These are phyloP conservation scores for Scaptomyza reducta DNA, from an alignment of 2,888 invertebrate species.

Conservation along the genomic window DNA sequence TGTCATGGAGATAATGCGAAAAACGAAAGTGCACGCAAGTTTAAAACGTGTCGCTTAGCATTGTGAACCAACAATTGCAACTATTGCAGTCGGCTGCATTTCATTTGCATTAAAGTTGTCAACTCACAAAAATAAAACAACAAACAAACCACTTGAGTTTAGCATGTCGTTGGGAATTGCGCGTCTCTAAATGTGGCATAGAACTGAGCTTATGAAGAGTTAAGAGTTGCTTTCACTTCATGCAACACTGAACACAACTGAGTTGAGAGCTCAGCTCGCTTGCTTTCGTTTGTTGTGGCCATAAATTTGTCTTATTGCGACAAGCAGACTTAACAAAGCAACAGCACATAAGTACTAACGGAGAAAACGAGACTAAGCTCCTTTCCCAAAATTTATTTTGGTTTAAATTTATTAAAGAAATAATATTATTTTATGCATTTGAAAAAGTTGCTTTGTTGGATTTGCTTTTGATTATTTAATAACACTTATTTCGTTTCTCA, in stretches of 20 bases:
- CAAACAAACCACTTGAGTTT: conserved; percentile 32
- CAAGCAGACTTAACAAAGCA: neutral
- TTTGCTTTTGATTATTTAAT: too few relatives aligned
- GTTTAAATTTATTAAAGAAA: too few relatives aligned
- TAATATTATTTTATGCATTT: too few relatives aligned
- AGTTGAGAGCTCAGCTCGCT: neutral
- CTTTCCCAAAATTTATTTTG: neutral
- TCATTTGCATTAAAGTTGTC: conserved; percentile 68
- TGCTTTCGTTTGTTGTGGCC: neutral
- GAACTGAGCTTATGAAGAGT: conserved; percentile 31
- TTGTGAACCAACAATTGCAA: conserved; percentile 8
- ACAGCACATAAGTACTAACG: neutral
- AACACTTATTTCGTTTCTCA: neutral
- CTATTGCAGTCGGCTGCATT: conserved; percentile 45
- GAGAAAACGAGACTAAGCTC: neutral
- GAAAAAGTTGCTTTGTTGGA: too few relatives aligned
- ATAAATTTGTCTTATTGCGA: conserved; percentile 11
- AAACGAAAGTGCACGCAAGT: conserved; percentile 65
- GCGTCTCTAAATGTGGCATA: conserved; percentile 13
- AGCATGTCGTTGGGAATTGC: conserved; percentile 29
- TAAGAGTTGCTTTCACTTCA: conserved; percentile 24
- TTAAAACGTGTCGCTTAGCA: conserved; percentile 44
- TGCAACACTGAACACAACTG: conserved; percentile 4
- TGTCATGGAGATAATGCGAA: conserved; percentile 67
- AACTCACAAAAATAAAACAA: conserved; percentile 28